phyloP scores from a whole-genome alignment of 2,888 invertebrate genomes.

The Ctena decussata region DNA sequence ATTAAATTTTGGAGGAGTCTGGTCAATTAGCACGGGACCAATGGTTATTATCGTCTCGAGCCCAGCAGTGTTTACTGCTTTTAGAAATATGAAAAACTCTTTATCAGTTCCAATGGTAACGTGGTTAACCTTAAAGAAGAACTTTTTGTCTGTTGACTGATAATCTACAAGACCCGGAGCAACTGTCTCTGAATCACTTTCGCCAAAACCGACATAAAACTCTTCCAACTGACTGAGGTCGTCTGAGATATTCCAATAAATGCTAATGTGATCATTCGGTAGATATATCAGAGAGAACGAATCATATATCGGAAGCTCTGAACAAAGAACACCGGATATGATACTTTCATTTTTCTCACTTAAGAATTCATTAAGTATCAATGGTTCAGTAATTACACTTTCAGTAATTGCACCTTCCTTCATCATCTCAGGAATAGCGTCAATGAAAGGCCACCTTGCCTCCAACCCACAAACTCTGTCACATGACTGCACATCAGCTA shows the following conservation, averaged over 20 bases:
- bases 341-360: not conserved
- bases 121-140: constrained; percentile 41
- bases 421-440: not conserved
- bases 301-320: constrained; percentile 12
- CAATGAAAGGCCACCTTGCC: not conserved
- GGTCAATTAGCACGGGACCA: constrained; percentile 68
- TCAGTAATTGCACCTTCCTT: not conserved
- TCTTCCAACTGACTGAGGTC: constrained; percentile 61
- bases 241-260: constrained; percentile 58
- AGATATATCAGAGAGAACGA: constrained; percentile 39
- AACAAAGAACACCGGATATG: constrained; percentile 20
- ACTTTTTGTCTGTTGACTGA: constrained; percentile 39
- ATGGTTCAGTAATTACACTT: not conserved
- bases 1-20: constrained; percentile 61
- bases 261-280: constrained; percentile 54
- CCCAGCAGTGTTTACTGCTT: constrained; percentile 65
- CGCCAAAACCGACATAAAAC: constrained; percentile 60
- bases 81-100: constrained; percentile 58
- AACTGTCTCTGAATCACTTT: not conserved
- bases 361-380: not conserved
- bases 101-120: constrained; percentile 49
- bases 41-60: constrained; percentile 32
- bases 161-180: constrained; percentile 56
- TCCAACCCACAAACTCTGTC: not conserved
- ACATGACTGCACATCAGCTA: constrained; percentile 6